A percentile compares a stretch with the other conserved stretches of the same genome.
Evolutionary conservation across 2,113 vertebrate species (phyloP).

Genomic region (Sula dactylatra): DNA sequence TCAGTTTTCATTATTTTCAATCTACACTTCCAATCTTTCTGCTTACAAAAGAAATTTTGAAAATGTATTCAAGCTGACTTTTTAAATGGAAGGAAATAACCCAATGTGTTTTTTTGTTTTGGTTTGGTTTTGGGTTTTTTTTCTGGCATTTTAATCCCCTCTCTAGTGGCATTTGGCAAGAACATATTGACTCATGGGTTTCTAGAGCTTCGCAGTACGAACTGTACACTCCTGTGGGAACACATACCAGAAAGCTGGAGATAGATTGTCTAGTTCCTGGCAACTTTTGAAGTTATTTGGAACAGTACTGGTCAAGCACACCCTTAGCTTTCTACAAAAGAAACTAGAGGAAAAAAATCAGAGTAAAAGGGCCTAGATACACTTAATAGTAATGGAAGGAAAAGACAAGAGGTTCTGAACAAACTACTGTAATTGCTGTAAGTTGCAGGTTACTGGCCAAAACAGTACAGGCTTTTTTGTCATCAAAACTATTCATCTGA

Average conservation of each 20-base stretch:
- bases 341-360: not conserved
- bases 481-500: no score
- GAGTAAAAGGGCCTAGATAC: not conserved
- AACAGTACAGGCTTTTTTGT: not conserved
- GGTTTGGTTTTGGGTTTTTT: no score
- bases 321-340: not conserved
- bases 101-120: not conserved
- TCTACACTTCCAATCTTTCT: not conserved
- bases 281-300: not conserved
- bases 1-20: not conserved
- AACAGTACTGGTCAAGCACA: not conserved
- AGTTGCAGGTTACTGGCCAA: not conserved
- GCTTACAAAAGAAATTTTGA: not conserved
- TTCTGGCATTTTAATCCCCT: not conserved
- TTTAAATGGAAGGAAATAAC: not conserved
- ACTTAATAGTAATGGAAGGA: not conserved
- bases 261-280: not conserved
- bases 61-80: not conserved
- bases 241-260: not conserved
- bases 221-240: not conserved
- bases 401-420: not conserved
- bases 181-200: not conserved
- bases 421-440: not conserved
- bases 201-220: not conserved
- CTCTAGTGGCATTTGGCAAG: not conserved